Conservation (phyloP, 2,113 vertebrate species). For the Ophthalmolycus amberensis region DNA sequence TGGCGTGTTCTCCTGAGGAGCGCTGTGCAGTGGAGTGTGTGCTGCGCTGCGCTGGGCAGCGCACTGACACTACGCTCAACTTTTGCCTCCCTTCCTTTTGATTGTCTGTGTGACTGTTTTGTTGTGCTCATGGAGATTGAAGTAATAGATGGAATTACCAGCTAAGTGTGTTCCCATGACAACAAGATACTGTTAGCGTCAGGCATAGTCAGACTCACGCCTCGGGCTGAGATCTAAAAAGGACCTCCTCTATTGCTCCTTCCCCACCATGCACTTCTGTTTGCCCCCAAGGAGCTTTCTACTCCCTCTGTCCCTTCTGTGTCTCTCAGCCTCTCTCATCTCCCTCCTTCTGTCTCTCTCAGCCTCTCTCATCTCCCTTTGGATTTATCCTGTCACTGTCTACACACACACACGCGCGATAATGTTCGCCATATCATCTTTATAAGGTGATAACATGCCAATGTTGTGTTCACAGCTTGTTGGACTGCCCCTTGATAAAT, state of each 20-base stretch:
- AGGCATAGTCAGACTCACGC: slow-evolving; percentile 56
- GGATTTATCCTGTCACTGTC: slow-evolving; percentile 18
- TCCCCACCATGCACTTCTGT: slow-evolving; percentile 31
- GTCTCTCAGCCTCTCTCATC: slow-evolving; percentile 34
- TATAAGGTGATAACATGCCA: not conserved
- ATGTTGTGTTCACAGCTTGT: not conserved
- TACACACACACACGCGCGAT: not conserved
- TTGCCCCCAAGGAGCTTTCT: slow-evolving; percentile 24
- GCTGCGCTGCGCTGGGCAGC: slow-evolving; percentile 15
- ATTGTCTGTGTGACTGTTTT: slow-evolving; percentile 45
- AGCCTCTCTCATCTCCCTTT: slow-evolving; percentile 39
- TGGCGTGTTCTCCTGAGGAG: slow-evolving; percentile 15
- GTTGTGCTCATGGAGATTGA: slow-evolving; percentile 54
- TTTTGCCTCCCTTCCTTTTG: not conserved
- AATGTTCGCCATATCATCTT: not conserved
- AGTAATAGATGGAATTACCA: slow-evolving; percentile 61
- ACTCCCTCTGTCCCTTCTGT: slow-evolving; percentile 31
- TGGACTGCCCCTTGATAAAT: not conserved
- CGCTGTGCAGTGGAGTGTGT: slow-evolving; percentile 41
- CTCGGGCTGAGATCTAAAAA: slow-evolving; percentile 47
- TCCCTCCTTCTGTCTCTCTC: slow-evolving; percentile 34
- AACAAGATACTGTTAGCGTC: slow-evolving; percentile 71
- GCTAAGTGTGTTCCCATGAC: slow-evolving; percentile 75
- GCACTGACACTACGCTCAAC: not conserved
- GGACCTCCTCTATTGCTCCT: slow-evolving; percentile 31